These are phyloP conservation scores for Malurus leucopterus DNA, from an alignment of 2,797 vertebrate species.

Conservation along the genomic window DNA sequence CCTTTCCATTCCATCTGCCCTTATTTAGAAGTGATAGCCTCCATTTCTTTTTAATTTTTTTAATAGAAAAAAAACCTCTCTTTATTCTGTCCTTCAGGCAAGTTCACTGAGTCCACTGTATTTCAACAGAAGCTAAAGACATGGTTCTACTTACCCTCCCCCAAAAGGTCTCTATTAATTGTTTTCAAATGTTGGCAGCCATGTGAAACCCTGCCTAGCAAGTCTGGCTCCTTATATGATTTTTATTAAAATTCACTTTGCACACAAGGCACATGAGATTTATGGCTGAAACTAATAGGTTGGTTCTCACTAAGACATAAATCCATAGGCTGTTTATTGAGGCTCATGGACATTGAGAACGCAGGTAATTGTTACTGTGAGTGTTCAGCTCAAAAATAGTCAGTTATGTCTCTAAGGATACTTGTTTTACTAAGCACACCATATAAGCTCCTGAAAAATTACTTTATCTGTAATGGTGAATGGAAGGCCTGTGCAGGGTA, in stretches of 20 bases:
- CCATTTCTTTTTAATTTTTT: neutral
- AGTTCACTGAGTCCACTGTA: conserved; percentile 67
- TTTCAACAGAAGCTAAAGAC: conserved; percentile 67
- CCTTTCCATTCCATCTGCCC: neutral
- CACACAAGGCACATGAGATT: conserved; percentile 70
- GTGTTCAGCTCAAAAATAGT: conserved; percentile 56
- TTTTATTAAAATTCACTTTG: conserved; percentile 80
- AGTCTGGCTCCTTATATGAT: conserved; percentile 72
- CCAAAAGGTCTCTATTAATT: conserved; percentile 70
- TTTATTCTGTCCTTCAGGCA: conserved; percentile 50
- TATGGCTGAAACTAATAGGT: conserved; percentile 74
- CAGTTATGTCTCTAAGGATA: conserved; percentile 53
- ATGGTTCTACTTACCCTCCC: conserved; percentile 44
- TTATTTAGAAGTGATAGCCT: conserved; percentile 34
- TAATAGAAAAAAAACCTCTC: neutral
- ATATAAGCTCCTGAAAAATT: conserved; percentile 36
- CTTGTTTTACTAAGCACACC: conserved; percentile 56
- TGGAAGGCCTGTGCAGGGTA: neutral
- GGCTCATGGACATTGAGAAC: conserved; percentile 62
- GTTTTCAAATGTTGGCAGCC: conserved; percentile 74
- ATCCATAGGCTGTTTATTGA: conserved; percentile 69
- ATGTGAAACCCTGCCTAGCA: conserved; percentile 65
- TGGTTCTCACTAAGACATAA: conserved; percentile 75
- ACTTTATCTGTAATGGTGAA: conserved; percentile 6
- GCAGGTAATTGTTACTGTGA: conserved; percentile 67